A percentile compares a stretch with the other conserved stretches of the same genome.
These are phyloP conservation scores for Hypomecis punctinalis DNA, from an alignment of 2,888 invertebrate species.

Conservation along the genomic window DNA sequence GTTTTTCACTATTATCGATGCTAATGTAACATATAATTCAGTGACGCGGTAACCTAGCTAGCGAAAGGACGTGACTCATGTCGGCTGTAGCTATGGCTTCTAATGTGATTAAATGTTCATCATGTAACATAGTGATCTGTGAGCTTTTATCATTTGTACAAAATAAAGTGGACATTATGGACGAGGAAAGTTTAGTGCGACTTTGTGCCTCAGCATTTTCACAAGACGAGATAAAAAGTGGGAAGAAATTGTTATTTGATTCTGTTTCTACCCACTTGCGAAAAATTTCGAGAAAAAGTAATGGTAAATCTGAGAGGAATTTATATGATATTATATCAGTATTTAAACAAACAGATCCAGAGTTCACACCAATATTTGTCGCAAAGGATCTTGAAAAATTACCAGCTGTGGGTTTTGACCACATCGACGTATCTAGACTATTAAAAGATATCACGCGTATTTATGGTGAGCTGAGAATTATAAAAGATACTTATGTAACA, in stretches of 20 bases:
- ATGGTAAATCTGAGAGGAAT: background rate
- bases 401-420: slow-evolving; percentile 9
- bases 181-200: slow-evolving; percentile 13
- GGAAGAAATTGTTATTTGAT: background rate
- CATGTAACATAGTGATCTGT: slow-evolving; percentile 9
- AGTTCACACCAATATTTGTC: slow-evolving; percentile 7
- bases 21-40: too few relatives aligned
- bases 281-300: background rate
- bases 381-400: slow-evolving; percentile 12
- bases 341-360: slow-evolving; percentile 8
- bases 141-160: slow-evolving; percentile 5
- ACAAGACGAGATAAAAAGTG: slow-evolving; percentile 6
- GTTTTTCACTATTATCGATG: too few relatives aligned
- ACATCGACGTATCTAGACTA: slow-evolving; percentile 7
- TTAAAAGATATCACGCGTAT: slow-evolving; percentile 3
- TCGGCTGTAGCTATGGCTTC: background rate
- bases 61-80: slow-evolving; percentile 1
- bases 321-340: slow-evolving; percentile 6
- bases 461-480: background rate
- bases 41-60: too few relatives aligned
- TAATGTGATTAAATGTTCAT: background rate
- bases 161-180: slow-evolving; percentile 14
- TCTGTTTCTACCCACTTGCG: background rate
- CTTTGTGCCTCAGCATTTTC: slow-evolving; percentile 4
- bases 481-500: background rate